phyloP scores from a whole-genome alignment of 2,888 invertebrate species.

The Podabrus alpinus region DNA sequence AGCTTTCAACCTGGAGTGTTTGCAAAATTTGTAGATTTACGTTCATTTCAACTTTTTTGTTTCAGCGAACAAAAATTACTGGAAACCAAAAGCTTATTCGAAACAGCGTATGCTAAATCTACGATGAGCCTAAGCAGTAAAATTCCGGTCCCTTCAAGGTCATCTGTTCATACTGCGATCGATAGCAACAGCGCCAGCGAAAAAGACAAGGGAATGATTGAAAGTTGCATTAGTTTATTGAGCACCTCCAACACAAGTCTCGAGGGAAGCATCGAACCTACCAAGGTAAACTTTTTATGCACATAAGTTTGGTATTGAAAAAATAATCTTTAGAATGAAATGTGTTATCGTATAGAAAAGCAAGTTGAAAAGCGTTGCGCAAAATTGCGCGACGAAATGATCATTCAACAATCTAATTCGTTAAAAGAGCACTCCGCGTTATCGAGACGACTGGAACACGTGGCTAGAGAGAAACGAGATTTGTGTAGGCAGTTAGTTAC shows the following conservation, averaged over 20 bases:
- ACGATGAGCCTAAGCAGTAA: neutral
- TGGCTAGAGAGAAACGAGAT: conserved; percentile 46
- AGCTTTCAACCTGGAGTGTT: no score
- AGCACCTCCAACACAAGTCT: neutral
- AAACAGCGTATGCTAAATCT: neutral
- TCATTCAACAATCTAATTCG: conserved; percentile 41
- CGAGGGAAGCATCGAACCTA: neutral
- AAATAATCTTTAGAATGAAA: conserved; percentile 9
- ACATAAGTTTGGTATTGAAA: neutral
- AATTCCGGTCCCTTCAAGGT: neutral
- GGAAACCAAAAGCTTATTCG: neutral
- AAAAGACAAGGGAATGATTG: neutral
- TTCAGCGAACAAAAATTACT: neutral
- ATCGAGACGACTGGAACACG: conserved; percentile 43
- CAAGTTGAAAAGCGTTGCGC: conserved; percentile 28
- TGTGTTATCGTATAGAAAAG: neutral
- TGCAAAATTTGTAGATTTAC: neutral
- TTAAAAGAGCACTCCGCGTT: conserved; percentile 45
- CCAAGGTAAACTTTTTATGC: neutral
- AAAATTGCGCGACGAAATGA: conserved; percentile 44
- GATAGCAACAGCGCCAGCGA: neutral
- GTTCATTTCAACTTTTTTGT: neutral
- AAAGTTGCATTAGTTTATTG: neutral
- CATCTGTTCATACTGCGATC: neutral
- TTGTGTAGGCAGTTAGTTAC: conserved; percentile 39